Evolutionary conservation across 2,113 vertebrate species (phyloP).

Genomic region (Lanius ludovicianus): DNA sequence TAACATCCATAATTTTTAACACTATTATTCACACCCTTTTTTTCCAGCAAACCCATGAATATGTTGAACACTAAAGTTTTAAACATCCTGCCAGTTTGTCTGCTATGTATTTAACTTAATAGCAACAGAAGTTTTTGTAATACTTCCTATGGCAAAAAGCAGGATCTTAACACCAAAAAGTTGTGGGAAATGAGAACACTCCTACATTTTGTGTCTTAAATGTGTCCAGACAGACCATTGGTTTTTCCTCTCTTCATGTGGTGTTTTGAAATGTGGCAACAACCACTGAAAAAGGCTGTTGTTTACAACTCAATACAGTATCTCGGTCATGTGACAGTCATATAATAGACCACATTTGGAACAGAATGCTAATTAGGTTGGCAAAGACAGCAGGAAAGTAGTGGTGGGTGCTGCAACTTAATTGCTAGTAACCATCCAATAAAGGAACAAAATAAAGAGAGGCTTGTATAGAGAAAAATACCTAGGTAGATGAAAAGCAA

Average conservation of each 20-base stretch:
- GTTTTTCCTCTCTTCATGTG: not conserved
- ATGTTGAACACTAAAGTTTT: not conserved
- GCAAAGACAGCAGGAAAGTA: not conserved
- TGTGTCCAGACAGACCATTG: not conserved
- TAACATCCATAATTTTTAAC: not conserved
- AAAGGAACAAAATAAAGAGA: not conserved
- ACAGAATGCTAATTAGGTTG: not conserved
- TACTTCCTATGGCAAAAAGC: not conserved
- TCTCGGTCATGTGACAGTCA: not conserved
- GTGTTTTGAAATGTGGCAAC: not conserved
- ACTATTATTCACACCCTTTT: not conserved
- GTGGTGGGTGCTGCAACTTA: not conserved
- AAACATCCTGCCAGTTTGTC: not conserved
- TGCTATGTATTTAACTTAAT: not conserved
- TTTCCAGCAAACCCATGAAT: not conserved
- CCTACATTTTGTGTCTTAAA: not conserved
- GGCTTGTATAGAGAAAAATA: not conserved
- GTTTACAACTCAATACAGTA: not conserved
- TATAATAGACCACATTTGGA: not conserved
- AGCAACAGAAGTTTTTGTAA: not conserved
- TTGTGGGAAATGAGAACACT: not conserved
- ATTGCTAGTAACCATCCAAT: not conserved
- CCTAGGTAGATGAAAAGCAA: not conserved
- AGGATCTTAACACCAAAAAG: not conserved
- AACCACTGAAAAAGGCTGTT: not conserved